These are phyloP conservation scores for Dioctria linearis DNA, from an alignment of 2,888 invertebrate species.

Conservation along the genomic window DNA sequence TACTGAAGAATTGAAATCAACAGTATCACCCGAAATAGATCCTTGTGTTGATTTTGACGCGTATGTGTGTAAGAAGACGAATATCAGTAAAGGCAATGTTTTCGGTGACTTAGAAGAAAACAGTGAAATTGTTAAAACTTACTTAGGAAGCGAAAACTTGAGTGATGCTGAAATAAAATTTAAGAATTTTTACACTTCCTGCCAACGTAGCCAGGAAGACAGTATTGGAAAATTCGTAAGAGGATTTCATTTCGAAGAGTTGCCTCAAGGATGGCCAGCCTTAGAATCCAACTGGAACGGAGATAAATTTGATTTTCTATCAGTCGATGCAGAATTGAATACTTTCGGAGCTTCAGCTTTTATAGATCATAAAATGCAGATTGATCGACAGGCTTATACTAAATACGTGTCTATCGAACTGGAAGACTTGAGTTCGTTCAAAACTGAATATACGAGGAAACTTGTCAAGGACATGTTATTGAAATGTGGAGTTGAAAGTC, in stretches of 20 bases:
- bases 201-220: background rate
- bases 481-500: background rate
- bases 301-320: too few relatives aligned
- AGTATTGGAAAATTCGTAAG: background rate
- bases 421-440: background rate
- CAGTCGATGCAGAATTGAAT: too few relatives aligned
- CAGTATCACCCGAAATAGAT: background rate
- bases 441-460: background rate
- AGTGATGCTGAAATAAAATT: background rate
- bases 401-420: background rate
- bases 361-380: background rate
- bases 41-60: background rate
- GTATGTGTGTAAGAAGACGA: background rate
- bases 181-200: background rate
- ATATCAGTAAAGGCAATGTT: background rate
- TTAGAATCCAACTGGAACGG: too few relatives aligned
- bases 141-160: too few relatives aligned
- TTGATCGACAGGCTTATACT: background rate
- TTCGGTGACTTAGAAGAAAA: too few relatives aligned
- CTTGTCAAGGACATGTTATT: background rate
- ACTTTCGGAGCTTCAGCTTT: background rate
- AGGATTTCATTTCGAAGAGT: too few relatives aligned
- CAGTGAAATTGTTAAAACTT: too few relatives aligned
- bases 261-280: too few relatives aligned
- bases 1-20: too few relatives aligned